Evolutionary conservation across 2,888 invertebrate species (phyloP).

Genomic region (Tricholauxania praeusta): DNA sequence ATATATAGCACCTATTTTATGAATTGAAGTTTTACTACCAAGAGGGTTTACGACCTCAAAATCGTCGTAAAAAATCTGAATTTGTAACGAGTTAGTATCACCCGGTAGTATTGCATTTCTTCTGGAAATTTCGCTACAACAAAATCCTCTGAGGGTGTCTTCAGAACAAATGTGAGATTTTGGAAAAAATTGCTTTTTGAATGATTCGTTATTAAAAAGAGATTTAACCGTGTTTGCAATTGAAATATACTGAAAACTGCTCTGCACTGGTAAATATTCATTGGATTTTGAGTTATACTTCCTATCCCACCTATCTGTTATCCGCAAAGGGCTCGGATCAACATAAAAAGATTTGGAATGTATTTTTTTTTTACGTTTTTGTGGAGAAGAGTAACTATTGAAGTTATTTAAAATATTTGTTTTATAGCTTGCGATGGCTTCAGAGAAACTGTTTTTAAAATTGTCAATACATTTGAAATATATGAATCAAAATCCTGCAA

Average conservation of each 20-base stretch:
- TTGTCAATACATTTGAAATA: neutral
- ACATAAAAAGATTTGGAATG: neutral
- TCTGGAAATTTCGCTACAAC: neutral
- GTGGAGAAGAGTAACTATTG: neutral
- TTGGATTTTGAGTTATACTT: neutral
- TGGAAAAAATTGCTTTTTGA: neutral
- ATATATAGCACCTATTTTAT: no score
- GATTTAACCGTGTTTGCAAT: neutral
- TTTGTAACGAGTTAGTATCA: neutral
- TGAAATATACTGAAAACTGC: conserved; percentile 10
- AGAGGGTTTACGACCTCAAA: conserved; percentile 3
- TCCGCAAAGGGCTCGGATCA: neutral
- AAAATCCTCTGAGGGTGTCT: neutral
- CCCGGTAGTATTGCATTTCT: neutral
- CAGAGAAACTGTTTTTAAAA: neutral
- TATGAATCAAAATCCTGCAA: neutral
- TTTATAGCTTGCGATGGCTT: neutral
- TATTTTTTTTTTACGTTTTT: neutral
- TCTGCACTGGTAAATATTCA: neutral
- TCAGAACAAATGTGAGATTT: neutral
- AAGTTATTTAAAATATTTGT: neutral
- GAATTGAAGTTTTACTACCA: neutral
- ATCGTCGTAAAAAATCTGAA: neutral
- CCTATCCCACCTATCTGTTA: conserved; percentile 1
- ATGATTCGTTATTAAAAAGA: neutral